Evolutionary conservation across 2,113 vertebrate genomes (phyloP).

Genomic region (Marmota flaviventris): DNA sequence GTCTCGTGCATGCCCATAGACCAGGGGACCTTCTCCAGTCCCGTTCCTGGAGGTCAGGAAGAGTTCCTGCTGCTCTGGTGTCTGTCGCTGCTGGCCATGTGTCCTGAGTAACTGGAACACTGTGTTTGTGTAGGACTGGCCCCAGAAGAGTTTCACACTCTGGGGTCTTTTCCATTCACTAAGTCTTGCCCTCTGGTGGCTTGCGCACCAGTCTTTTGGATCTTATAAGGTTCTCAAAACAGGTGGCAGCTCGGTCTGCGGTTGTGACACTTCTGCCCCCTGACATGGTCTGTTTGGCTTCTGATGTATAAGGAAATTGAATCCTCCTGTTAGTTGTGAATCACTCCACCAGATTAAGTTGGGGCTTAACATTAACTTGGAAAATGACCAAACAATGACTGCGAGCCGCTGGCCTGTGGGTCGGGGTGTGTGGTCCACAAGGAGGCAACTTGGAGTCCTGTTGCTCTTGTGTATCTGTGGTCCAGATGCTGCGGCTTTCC

Average conservation of each 20-base stretch:
- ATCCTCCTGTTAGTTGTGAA: not conserved
- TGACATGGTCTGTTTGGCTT: not conserved
- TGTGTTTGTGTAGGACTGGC: not conserved
- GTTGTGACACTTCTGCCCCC: not conserved
- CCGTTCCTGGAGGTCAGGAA: fast-evolving
- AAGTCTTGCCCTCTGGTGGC: not conserved
- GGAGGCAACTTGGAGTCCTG: fast-evolving
- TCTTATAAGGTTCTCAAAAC: not conserved
- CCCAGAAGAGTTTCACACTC: not conserved
- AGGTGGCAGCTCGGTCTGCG: not conserved
- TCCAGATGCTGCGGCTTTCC: not conserved
- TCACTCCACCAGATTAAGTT: not conserved
- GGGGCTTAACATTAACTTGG: not conserved
- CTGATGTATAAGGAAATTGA: fast-evolving
- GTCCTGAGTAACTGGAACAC: not conserved
- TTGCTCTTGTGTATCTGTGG: not conserved
- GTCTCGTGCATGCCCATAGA: fast-evolving
- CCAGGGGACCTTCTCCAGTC: not conserved
- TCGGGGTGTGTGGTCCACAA: fast-evolving
- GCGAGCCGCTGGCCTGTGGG: fast-evolving
- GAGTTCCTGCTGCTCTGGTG: not conserved
- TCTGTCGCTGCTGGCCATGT: fast-evolving
- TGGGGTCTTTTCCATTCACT: not conserved
- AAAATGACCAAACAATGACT: not conserved
- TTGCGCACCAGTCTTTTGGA: fast-evolving